Percentiles rank a stretch among this genome's conserved stretches.
These are phyloP conservation scores for Lepus europaeus DNA, from an alignment of 2,113 vertebrate genomes.

Conservation along the genomic window DNA sequence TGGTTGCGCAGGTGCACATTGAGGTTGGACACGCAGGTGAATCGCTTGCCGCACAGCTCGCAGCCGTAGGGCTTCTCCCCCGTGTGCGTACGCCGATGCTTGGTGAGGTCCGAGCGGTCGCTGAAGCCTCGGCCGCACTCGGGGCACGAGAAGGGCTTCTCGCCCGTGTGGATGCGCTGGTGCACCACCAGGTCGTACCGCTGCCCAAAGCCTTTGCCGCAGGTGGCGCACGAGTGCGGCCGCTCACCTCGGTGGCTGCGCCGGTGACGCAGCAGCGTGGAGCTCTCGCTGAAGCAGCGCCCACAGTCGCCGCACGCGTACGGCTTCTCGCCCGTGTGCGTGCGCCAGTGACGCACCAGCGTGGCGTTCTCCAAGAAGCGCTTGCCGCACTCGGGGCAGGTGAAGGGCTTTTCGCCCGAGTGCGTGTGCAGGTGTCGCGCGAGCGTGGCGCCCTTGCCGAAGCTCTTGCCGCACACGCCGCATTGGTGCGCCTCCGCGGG, in stretches of 20 bases:
- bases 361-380: slow-evolving; percentile 74
- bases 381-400: slow-evolving; percentile 58
- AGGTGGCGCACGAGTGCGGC: slow-evolving; percentile 46
- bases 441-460: slow-evolving; percentile 57
- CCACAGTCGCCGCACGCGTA: slow-evolving; percentile 57
- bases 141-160: slow-evolving; percentile 8
- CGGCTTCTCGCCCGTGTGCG: slow-evolving; percentile 67
- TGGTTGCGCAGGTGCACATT: slow-evolving; percentile 72
- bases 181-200: slow-evolving; percentile 67
- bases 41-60: slow-evolving; percentile 59
- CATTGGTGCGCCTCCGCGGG: background rate
- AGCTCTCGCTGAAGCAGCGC: slow-evolving; percentile 73
- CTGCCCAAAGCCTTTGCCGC: slow-evolving; percentile 71
- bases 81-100: background rate
- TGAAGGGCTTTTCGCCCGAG: slow-evolving; percentile 62
- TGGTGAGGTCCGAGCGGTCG: slow-evolving; percentile 48
- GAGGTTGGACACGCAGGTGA: slow-evolving; percentile 65
- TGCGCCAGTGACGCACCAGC: slow-evolving; percentile 55
- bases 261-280: slow-evolving; percentile 58
- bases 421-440: slow-evolving; percentile 62
- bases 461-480: slow-evolving; percentile 58
- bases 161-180: slow-evolving; percentile 36
- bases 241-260: slow-evolving; percentile 52
- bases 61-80: slow-evolving; percentile 59
- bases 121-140: slow-evolving; percentile 65